A percentile compares a stretch with the other conserved stretches of the same genome.
Conservation (phyloP, 2,888 invertebrate species). For the Drosophila cognata region DNA sequence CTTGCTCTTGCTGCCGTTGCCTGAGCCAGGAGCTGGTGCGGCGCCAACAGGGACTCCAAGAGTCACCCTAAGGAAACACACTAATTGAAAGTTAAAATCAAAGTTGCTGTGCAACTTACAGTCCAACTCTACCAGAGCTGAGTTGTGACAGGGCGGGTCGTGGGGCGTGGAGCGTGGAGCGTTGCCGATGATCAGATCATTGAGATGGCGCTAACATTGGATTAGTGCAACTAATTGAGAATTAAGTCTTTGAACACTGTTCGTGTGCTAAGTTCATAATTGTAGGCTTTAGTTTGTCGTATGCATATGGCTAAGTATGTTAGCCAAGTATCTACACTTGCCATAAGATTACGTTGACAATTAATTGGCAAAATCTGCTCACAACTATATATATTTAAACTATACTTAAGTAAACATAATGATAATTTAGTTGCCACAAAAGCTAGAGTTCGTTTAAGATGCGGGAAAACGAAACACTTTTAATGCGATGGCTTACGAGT, state of each 20-base stretch:
- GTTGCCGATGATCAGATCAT: conserved; percentile 67
- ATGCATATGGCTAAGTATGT: conserved; percentile 19
- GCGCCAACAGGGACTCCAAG: conserved; percentile 72
- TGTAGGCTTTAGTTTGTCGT: conserved; percentile 41
- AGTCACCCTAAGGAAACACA: conserved; percentile 45
- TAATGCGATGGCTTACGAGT: conserved; percentile 19
- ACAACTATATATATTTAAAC: conserved; percentile 11
- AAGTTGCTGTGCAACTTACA: neutral
- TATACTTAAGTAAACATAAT: conserved; percentile 26
- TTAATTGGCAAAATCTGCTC: conserved; percentile 26
- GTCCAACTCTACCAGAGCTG: conserved; percentile 31
- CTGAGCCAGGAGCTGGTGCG: conserved; percentile 75
- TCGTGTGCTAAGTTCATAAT: conserved; percentile 72
- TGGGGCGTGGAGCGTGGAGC: conserved; percentile 2
- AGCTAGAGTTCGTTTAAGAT: neutral
- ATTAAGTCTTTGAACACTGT: conserved; percentile 75
- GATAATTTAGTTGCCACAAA: conserved; percentile 30
- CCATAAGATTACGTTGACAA: conserved; percentile 22
- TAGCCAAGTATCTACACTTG: conserved; percentile 17
- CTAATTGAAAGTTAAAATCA: neutral
- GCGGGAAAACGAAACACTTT: conserved; percentile 20
- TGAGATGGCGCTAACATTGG: conserved; percentile 46
- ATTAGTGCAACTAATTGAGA: conserved; percentile 74
- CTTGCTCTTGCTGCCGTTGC: conserved; percentile 79
- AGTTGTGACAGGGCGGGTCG: neutral